Conservation (phyloP, 2,888 invertebrate genomes). For the Agriopis leucophaearia region DNA sequence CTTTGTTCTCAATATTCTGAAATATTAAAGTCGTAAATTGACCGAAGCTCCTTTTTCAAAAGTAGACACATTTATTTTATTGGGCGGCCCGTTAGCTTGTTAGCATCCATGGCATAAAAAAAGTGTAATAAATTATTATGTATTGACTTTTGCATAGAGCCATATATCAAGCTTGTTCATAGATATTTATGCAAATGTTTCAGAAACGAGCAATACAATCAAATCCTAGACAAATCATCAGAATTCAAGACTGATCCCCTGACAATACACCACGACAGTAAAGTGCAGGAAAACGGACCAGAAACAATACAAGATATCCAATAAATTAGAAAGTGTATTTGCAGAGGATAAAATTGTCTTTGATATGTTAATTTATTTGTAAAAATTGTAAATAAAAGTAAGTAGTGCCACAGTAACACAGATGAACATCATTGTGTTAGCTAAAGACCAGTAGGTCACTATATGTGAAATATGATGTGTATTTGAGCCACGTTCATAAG, state of each 20-base stretch:
- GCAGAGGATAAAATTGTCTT: not conserved
- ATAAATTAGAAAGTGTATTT: not conserved
- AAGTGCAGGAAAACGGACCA: slow-evolving; percentile 63
- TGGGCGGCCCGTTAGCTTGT: too few species aligned
- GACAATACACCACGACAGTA: slow-evolving; percentile 65
- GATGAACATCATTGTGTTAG: not conserved
- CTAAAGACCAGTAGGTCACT: too few species aligned
- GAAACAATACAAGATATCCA: slow-evolving; percentile 56
- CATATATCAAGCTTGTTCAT: not conserved
- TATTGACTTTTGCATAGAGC: too few species aligned
- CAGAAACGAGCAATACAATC: slow-evolving; percentile 68
- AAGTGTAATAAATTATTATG: too few species aligned
- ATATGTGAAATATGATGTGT: too few species aligned
- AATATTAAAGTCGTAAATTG: too few species aligned
- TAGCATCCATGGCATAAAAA: too few species aligned
- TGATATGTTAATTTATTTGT: slow-evolving; percentile 21
- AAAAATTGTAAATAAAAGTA: slow-evolving; percentile 30
- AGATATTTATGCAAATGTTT: slow-evolving; percentile 29
- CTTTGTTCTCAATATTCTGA: too few species aligned
- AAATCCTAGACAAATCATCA: slow-evolving; percentile 69
- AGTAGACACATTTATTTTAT: too few species aligned
- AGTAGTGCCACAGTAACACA: not conserved
- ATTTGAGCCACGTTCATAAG: too few species aligned
- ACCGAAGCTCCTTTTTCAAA: too few species aligned
- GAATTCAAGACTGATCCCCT: slow-evolving; percentile 68